Evolutionary conservation across 2,113 vertebrate species (phyloP).

Genomic region (Empidonax alnorum): DNA sequence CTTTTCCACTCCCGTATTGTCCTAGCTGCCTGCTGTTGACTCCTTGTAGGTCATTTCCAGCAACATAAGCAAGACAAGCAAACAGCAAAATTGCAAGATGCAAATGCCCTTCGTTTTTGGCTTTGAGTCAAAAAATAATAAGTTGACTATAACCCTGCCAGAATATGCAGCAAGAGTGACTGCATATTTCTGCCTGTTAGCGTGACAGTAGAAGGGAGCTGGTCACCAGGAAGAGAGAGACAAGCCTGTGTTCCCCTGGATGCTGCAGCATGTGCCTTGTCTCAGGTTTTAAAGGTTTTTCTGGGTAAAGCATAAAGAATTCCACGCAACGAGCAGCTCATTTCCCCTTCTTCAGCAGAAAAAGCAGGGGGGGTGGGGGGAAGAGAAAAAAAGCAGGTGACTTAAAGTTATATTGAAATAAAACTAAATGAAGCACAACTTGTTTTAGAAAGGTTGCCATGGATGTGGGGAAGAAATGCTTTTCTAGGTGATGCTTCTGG

Average conservation of each 20-base stretch:
- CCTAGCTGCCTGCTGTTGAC: conserved; percentile 43
- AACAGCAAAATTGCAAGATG: conserved; percentile 69
- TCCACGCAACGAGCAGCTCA: not conserved
- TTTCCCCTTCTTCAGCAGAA: conserved; percentile 8
- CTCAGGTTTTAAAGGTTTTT: conserved; percentile 17
- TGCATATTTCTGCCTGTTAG: conserved; percentile 45
- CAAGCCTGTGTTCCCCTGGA: not conserved
- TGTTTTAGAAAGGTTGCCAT: not conserved
- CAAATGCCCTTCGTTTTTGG: conserved; percentile 66
- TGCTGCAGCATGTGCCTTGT: not conserved
- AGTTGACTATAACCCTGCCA: conserved; percentile 65
- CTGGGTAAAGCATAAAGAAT: conserved; percentile 16
- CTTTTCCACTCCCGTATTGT: not conserved
- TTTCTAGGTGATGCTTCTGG: not conserved
- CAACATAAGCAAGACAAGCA: conserved; percentile 59
- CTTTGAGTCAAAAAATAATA: conserved; percentile 55
- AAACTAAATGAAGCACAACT: not conserved
- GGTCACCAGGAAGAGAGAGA: not conserved
- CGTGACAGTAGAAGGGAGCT: conserved; percentile 5
- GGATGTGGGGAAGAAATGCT: not conserved
- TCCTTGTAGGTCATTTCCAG: conserved; percentile 61
- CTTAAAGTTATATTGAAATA: not conserved
- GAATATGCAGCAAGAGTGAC: conserved; percentile 56
- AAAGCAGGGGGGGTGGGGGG: fast-evolving
- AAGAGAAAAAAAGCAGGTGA: not conserved